Conservation (phyloP, 2,113 vertebrate genomes). For the Circaetus cinerascens region DNA sequence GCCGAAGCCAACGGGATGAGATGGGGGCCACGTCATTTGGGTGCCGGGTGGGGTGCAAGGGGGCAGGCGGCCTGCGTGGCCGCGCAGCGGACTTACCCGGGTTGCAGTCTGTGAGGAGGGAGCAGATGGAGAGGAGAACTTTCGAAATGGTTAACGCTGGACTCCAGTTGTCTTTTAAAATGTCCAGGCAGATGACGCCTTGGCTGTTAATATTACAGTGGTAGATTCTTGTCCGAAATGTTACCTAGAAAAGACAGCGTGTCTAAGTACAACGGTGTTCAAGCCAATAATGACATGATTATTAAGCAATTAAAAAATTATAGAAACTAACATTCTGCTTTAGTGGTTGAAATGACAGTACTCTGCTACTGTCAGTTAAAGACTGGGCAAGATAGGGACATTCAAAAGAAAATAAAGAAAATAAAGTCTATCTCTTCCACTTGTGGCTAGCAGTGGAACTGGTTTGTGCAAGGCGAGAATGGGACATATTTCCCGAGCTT, state of each 20-base stretch:
- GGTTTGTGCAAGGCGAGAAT: neutral
- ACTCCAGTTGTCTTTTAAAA: constrained; percentile 98
- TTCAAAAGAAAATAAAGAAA: neutral
- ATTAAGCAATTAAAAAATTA: neutral
- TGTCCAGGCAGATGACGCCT: constrained; percentile 96
- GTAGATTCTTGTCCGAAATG: constrained; percentile 95
- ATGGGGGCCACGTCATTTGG: neutral
- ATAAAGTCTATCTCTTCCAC: neutral
- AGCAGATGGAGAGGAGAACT: no score
- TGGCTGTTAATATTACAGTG: constrained; percentile 99
- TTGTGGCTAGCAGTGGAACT: neutral
- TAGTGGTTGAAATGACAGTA: neutral
- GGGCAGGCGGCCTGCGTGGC: accelerated
- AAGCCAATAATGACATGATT: neutral
- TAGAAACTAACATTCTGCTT: neutral
- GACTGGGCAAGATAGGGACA: neutral
- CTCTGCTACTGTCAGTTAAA: neutral
- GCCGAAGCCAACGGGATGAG: neutral
- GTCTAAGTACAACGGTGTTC: neutral
- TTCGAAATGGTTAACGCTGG: constrained; percentile 79
- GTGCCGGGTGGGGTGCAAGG: neutral
- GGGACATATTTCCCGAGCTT: neutral
- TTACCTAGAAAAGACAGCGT: constrained; percentile 77
- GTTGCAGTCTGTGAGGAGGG: neutral
- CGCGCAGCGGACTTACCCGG: constrained; percentile 77